Percentiles rank a stretch among this genome's conserved stretches.
phyloP scores from a whole-genome alignment of 2,113 vertebrate species.

The Channa argus region DNA sequence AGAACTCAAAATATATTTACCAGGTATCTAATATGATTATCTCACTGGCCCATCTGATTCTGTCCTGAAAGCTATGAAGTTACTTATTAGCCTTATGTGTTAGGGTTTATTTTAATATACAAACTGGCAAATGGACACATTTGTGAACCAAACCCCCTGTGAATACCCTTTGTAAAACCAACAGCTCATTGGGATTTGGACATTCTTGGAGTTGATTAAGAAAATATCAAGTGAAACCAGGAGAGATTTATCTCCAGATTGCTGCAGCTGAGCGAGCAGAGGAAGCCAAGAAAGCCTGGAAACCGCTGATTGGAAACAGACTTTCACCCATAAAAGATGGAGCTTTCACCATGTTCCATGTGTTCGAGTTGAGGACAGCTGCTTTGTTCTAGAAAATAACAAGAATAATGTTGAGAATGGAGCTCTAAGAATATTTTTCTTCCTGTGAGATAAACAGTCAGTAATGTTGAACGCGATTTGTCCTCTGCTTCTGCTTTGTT shows the following conservation, averaged over 20 bases:
- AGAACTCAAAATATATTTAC: no score
- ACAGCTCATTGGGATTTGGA: conserved; percentile 42
- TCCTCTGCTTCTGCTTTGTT: conserved; percentile 57
- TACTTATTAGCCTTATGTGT: neutral
- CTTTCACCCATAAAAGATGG: neutral
- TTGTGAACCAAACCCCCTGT: no score
- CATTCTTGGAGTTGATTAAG: conserved; percentile 39
- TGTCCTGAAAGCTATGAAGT: neutral
- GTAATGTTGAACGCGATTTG: conserved; percentile 56
- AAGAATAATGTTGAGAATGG: neutral
- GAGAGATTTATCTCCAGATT: conserved; percentile 28
- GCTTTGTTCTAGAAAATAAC: neutral
- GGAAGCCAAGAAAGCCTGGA: neutral
- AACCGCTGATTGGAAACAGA: neutral
- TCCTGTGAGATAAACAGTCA: neutral
- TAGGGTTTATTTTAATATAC: neutral
- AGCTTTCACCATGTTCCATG: neutral
- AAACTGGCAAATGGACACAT: neutral
- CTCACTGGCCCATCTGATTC: neutral
- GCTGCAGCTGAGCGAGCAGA: neutral
- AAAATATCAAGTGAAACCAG: conserved; percentile 27
- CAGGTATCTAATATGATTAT: no score
- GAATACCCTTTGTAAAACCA: no score
- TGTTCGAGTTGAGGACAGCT: neutral
- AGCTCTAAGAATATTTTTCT: neutral